Base-by-base conservation (phyloP, 2,888 invertebrate genomes). In the Pristionchus maxplancki region DNA sequence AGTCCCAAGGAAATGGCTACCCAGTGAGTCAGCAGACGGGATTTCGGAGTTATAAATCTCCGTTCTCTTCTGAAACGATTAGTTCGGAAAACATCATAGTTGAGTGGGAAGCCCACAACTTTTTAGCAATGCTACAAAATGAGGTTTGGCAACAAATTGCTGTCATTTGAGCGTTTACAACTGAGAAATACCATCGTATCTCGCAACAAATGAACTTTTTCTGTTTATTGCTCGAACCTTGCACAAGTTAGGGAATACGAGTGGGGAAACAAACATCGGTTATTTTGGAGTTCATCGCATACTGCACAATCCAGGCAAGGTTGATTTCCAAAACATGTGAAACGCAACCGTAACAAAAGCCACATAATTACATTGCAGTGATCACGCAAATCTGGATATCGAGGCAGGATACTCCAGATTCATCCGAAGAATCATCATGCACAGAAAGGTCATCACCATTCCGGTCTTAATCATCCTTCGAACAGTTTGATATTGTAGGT, bases 371-470 rank as follows among this genome's bases (percentile, higher is more conserved):
- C 6, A 44, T 44, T 44, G 6, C 58, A 58, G 84, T 58, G 62
- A 62, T 20, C 84, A 84, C 9, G 28, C 84, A 15, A 37, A 84
- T 40, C 24, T 40, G 11, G 62, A 84, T 34, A 34, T 37, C 37
- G 84, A 84, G 40, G 34, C 62, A 11, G 84, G 71, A 9, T 87
- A 87, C 31, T 67, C 87, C 1, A n/a, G 53, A 37, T 87, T 67
- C 44, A 74, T 71, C 44, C 71, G 50, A 34, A 67, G 87, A 31
- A 34, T 87, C 13, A 87, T 87, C 20, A 53, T 24, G 48, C 87
- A 87, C 15, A 48, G 24, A 28, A 87, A 87, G 67, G 74, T 87
- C 24, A n/a, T n/a, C n/a, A n/a, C n/a, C n/a, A n/a, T n/a, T n/a
- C n/a, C n/a, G n/a, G n/a, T n/a, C n/a, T n/a, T n/a, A n/a, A n/a